phyloP scores from a whole-genome alignment of 2,113 vertebrate species.

The Delphinus delphis region DNA sequence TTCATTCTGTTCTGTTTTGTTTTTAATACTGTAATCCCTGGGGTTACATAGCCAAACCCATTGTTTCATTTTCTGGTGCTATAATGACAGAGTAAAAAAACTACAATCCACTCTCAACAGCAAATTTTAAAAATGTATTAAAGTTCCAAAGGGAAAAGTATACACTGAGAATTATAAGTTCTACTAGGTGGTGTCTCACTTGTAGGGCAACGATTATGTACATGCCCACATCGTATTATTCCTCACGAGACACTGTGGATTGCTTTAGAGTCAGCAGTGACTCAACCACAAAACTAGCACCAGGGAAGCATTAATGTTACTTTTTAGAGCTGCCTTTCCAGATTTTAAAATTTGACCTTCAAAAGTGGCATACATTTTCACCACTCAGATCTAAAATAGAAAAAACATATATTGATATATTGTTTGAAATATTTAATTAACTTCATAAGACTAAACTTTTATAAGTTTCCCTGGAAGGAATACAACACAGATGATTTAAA shows the following conservation, averaged over 20 bases:
- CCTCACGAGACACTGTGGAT: constrained; percentile 45
- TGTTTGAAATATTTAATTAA: not conserved
- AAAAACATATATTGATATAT: not conserved
- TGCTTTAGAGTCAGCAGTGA: constrained; percentile 36
- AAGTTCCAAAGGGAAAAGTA: constrained; percentile 75
- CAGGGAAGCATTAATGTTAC: not conserved
- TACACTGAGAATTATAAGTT: constrained; percentile 74
- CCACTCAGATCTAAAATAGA: not conserved
- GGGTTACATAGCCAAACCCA: constrained; percentile 70
- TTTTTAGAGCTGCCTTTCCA: not conserved
- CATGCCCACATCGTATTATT: not conserved
- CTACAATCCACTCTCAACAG: constrained; percentile 74
- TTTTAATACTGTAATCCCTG: constrained; percentile 68
- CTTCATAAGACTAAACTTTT: not conserved
- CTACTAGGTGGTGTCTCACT: constrained; percentile 69
- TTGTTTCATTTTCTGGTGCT: constrained; percentile 74
- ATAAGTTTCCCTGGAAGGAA: not conserved
- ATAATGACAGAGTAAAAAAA: constrained; percentile 80
- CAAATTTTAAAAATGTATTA: constrained; percentile 71
- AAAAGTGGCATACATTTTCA: not conserved
- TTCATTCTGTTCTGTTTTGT: constrained; percentile 48
- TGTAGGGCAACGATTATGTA: constrained; percentile 38
- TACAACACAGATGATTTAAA: not conserved
- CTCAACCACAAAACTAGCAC: constrained; percentile 41
- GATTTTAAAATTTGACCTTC: constrained; percentile 27